A percentile compares a stretch with the other conserved stretches of the same genome.
Evolutionary conservation across 2,888 invertebrate species (phyloP).

Genomic region (Ectropis crepuscularia): DNA sequence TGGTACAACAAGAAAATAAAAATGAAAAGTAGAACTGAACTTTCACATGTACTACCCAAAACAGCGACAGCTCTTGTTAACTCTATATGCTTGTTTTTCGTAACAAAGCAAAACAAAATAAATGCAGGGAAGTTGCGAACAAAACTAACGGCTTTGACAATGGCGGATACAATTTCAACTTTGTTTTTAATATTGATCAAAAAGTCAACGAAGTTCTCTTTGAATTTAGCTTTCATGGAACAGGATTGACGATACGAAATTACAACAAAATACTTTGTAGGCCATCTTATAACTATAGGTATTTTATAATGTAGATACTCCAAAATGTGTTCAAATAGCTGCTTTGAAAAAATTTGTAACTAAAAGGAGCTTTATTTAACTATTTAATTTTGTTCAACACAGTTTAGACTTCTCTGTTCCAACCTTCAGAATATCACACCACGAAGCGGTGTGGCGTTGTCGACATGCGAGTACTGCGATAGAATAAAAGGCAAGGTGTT

Average conservation of each 20-base stretch:
- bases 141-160: constrained; percentile 12
- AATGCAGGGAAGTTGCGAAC: constrained; percentile 14
- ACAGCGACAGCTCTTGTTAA: neutral
- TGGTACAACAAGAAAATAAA: too few species aligned
- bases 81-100: constrained; percentile 2
- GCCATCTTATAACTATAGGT: too few species aligned
- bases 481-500: neutral
- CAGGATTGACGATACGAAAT: neutral
- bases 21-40: too few species aligned
- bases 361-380: too few species aligned
- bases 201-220: constrained; percentile 6
- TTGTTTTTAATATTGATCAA: constrained; percentile 17
- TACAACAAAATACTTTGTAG: neutral
- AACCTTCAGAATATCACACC: too few species aligned
- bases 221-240: constrained; percentile 2
- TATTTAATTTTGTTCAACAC: too few species aligned
- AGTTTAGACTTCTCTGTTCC: too few species aligned
- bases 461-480: neutral
- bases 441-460: too few species aligned
- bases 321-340: too few species aligned
- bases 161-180: constrained; percentile 15
- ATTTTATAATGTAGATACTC: too few species aligned
- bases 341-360: too few species aligned
- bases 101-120: constrained; percentile 6
- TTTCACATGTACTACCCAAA: too few species aligned